These are phyloP conservation scores for Nerophis lumbriciformis DNA, from an alignment of 2,113 vertebrate species.

Conservation along the genomic window DNA sequence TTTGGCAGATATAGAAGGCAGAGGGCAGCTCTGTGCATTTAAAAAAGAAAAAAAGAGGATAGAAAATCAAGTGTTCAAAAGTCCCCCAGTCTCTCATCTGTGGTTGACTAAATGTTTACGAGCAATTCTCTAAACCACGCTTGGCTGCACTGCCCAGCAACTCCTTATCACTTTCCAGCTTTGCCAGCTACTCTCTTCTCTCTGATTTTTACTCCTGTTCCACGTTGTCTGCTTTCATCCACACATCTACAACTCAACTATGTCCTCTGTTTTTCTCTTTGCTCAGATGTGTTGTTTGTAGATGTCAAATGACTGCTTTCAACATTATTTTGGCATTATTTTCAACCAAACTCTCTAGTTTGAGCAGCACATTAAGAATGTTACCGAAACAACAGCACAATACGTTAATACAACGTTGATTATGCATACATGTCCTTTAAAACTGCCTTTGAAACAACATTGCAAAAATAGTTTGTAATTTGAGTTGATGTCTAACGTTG, in stretches of 20 bases:
- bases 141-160: constrained; percentile 20
- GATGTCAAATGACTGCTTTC: not conserved
- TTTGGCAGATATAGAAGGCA: constrained; percentile 68
- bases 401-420: too few relatives aligned
- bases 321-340: too few relatives aligned
- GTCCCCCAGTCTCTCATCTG: constrained; percentile 41
- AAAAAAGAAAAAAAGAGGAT: constrained; percentile 44
- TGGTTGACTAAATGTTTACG: constrained; percentile 59
- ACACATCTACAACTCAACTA: constrained; percentile 30
- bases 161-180: constrained; percentile 36
- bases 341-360: too few relatives aligned
- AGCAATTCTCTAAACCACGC: constrained; percentile 34
- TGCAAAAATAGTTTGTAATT: too few relatives aligned
- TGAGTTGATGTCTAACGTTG: too few relatives aligned
- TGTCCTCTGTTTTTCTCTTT: constrained; percentile 22
- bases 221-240: constrained; percentile 41
- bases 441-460: too few relatives aligned
- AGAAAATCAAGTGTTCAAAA: constrained; percentile 50
- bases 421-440: too few relatives aligned
- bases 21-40: constrained; percentile 34
- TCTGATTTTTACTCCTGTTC: constrained; percentile 30
- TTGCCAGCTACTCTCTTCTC: constrained; percentile 14
- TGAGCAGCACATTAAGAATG: too few relatives aligned
- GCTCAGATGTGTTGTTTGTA: not conserved
- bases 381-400: too few relatives aligned